These are phyloP conservation scores for Struthio camelus DNA, from an alignment of 2,113 vertebrate species.

Conservation along the genomic window DNA sequence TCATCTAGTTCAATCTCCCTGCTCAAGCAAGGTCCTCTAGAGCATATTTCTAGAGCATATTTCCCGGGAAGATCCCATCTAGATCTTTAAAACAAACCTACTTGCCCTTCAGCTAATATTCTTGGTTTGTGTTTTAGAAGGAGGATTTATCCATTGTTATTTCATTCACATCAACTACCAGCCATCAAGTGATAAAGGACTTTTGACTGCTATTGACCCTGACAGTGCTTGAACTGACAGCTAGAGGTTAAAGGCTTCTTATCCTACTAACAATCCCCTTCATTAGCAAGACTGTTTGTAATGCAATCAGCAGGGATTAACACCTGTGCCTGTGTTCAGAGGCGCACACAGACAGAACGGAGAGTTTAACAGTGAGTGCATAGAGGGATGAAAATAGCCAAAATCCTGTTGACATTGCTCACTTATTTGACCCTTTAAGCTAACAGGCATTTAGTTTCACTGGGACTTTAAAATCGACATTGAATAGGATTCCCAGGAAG, in stretches of 20 bases:
- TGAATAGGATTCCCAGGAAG: conserved; percentile 35
- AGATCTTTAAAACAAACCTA: neutral
- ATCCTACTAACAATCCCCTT: neutral
- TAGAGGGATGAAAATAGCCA: neutral
- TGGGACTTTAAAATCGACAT: neutral
- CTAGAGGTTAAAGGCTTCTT: neutral
- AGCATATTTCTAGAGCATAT: no score
- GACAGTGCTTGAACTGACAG: neutral
- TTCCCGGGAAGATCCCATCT: no score
- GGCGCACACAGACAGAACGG: rapidly evolving
- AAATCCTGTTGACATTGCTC: conserved; percentile 10
- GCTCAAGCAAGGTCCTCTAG: no score
- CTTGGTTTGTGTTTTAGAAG: neutral
- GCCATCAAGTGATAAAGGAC: neutral
- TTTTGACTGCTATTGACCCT: neutral
- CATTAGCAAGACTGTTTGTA: neutral
- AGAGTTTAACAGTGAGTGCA: neutral
- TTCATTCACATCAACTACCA: neutral
- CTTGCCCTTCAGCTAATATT: neutral
- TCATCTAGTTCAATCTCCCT: no score
- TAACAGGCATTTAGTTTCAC: neutral
- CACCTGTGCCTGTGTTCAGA: neutral
- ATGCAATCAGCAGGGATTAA: neutral
- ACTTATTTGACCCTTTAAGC: conserved; percentile 24
- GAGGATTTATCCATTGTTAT: neutral